phyloP scores from a whole-genome alignment of 2,113 vertebrate genomes.

The Gambusia affinis region DNA sequence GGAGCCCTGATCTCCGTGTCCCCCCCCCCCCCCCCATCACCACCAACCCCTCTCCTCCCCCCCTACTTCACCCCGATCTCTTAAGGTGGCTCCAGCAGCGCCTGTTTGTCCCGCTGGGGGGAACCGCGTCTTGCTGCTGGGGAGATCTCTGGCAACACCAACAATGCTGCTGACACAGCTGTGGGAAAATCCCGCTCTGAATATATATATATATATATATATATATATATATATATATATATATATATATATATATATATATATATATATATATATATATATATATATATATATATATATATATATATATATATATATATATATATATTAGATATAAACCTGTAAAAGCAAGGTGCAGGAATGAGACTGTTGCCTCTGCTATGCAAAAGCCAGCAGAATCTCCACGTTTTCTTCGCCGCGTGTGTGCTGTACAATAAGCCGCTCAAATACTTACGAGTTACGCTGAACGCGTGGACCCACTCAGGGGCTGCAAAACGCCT shows the following conservation, averaged over 20 bases:
- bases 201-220: background rate
- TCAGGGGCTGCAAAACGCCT: background rate
- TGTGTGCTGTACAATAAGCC: no score
- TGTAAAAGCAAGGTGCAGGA: background rate
- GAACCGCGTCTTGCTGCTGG: background rate
- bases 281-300: background rate
- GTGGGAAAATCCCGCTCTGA: slow-evolving; percentile 14
- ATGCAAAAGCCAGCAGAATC: background rate
- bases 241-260: no score
- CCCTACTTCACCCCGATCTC: slow-evolving; percentile 33
- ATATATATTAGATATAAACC: background rate
- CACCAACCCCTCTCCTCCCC: background rate
- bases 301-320: background rate
- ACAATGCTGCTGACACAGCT: slow-evolving; percentile 30
- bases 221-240: background rate
- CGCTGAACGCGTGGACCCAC: background rate
- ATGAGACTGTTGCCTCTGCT: background rate
- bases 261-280: background rate
- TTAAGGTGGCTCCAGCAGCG: slow-evolving; percentile 69
- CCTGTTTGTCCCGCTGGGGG: slow-evolving; percentile 71
- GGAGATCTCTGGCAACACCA: slow-evolving; percentile 20
- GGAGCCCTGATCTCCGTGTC: slow-evolving; percentile 66
- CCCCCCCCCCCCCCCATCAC: background rate
- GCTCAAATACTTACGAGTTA: background rate
- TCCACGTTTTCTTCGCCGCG: background rate